Evolutionary conservation across 2,797 vertebrate species (phyloP).

Genomic region (Sebastes taczanowskii): DNA sequence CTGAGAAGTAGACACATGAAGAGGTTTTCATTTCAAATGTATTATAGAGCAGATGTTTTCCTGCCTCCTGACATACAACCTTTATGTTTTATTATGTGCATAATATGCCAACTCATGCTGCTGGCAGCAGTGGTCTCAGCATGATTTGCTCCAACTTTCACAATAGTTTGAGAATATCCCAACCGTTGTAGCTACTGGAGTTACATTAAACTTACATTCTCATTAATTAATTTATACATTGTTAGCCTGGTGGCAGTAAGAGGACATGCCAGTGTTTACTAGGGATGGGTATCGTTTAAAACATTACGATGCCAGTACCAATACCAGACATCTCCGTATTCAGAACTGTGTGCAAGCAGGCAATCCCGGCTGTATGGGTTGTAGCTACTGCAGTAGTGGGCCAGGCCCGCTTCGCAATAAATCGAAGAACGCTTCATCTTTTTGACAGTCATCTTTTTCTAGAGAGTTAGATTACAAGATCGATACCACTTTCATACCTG

Average conservation of each 20-base stretch:
- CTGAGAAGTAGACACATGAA: constrained; percentile 15
- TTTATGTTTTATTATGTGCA: constrained; percentile 21
- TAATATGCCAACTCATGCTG: neutral
- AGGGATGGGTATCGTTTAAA: too few species aligned
- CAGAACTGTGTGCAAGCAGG: too few species aligned
- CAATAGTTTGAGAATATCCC: neutral
- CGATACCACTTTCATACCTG: neutral
- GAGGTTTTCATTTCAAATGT: constrained; percentile 27
- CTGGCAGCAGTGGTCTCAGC: neutral
- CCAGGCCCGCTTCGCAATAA: accelerated
- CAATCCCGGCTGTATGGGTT: too few species aligned
- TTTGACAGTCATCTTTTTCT: too few species aligned
- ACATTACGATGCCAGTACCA: too few species aligned
- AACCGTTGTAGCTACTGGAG: neutral
- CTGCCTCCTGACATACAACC: neutral
- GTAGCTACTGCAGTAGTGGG: too few species aligned
- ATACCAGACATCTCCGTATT: too few species aligned
- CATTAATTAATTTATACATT: neutral
- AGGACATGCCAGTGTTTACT: neutral
- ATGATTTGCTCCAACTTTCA: constrained; percentile 1
- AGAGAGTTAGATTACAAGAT: neutral
- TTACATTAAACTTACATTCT: neutral
- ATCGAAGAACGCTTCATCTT: too few species aligned
- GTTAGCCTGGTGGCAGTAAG: neutral
- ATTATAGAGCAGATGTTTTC: constrained; percentile 21